These are phyloP conservation scores for Esox lucius DNA, from an alignment of 2,797 vertebrate genomes.

Conservation along the genomic window DNA sequence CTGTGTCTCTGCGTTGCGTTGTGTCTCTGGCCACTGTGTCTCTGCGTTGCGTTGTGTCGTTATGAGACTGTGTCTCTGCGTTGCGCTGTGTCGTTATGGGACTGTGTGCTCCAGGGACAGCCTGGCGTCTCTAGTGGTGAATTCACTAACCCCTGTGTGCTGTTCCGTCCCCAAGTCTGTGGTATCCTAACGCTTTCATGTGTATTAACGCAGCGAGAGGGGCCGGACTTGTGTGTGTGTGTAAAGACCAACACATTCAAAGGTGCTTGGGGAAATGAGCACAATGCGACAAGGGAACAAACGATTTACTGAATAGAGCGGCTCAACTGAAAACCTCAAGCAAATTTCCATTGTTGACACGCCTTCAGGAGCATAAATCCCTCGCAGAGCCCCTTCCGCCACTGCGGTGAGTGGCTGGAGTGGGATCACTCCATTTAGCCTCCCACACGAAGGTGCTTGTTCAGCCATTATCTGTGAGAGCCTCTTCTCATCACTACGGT, in stretches of 20 bases:
- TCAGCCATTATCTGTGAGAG: conserved; percentile 75
- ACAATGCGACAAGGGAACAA: conserved; percentile 57
- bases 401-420: conserved; percentile 64
- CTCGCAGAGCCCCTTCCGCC: conserved; percentile 38
- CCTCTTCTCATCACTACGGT: conserved; percentile 69
- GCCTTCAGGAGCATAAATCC: conserved; percentile 62
- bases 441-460: conserved; percentile 75
- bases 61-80: too few species aligned
- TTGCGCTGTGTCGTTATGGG: background rate
- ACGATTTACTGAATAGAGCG: conserved; percentile 52
- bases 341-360: conserved; percentile 70
- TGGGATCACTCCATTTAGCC: conserved; percentile 71
- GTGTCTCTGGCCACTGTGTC: too few species aligned
- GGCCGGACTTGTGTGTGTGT: background rate
- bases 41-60: too few species aligned
- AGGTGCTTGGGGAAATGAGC: background rate
- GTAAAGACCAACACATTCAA: background rate
- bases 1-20: too few species aligned
- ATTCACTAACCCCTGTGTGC: background rate
- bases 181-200: conserved; percentile 33
- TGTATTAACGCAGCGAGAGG: conserved; percentile 51
- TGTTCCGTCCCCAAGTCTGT: background rate
- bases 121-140: background rate
- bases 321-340: conserved; percentile 60
- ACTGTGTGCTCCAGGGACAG: background rate